These are phyloP conservation scores for Zaprionus ghesquierei DNA, from an alignment of 1,140 invertebrate species.

Conservation along the genomic window DNA sequence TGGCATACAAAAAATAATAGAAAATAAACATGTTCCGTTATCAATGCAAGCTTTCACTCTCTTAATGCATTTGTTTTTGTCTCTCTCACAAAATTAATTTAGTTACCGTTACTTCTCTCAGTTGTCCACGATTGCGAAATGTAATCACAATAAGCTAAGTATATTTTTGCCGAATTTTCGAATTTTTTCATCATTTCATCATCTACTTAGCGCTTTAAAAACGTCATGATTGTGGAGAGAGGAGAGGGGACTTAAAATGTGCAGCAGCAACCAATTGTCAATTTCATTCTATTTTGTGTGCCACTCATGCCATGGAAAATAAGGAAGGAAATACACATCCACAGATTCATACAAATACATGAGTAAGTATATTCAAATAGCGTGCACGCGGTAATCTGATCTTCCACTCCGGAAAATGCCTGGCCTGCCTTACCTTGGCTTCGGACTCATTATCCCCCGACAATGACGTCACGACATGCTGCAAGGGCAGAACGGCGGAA, in stretches of 20 bases:
- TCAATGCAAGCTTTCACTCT: no score
- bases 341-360: conserved; percentile 25
- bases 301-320: conserved; percentile 19
- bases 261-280: conserved; percentile 37
- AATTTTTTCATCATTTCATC: conserved; percentile 24
- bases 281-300: conserved; percentile 40
- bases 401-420: conserved; percentile 52
- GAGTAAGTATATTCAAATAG: conserved; percentile 62
- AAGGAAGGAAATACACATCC: neutral
- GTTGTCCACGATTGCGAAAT: no score
- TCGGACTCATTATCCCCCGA: conserved; percentile 70
- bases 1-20: no score
- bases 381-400: conserved; percentile 74
- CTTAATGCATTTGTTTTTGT: no score
- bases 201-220: conserved; percentile 16
- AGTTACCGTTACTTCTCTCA: no score
- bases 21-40: no score
- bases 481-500: no score
- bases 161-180: conserved; percentile 32
- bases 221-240: neutral
- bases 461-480: no score
- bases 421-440: conserved; percentile 12
- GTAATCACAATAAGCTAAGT: conserved; percentile 27
- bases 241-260: no score
- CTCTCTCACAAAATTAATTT: no score